phyloP scores from a whole-genome alignment of 2,888 invertebrate species.

The Blastobasis lacticolella region DNA sequence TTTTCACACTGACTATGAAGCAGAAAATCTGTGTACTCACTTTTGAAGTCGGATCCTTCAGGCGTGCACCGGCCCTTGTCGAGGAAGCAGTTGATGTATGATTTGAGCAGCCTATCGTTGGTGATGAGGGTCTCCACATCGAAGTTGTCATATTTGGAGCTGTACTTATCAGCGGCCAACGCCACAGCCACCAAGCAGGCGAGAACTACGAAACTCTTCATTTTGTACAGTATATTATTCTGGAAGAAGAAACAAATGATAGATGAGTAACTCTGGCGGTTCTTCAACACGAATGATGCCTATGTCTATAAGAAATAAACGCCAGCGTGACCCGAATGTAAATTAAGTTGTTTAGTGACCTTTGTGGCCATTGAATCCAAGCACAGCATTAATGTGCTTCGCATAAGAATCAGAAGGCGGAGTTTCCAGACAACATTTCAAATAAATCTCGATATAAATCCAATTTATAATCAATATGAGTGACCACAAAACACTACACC shows the following conservation, averaged over 20 bases:
- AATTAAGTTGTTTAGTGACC: conserved; percentile 30
- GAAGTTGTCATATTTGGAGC: conserved; percentile 81
- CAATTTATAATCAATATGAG: too few species aligned
- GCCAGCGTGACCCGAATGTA: conserved; percentile 26
- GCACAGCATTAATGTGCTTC: conserved; percentile 23
- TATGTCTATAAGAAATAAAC: too few species aligned
- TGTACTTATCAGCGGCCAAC: conserved; percentile 71
- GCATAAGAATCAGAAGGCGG: conserved; percentile 32
- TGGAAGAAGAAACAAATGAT: background rate
- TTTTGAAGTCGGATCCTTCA: conserved; percentile 81
- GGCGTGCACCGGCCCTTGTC: conserved; percentile 80
- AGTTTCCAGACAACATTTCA: conserved; percentile 11
- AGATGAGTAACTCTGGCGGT: conserved; percentile 1
- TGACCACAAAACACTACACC: too few species aligned
- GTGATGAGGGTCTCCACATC: conserved; percentile 80
- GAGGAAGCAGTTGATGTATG: conserved; percentile 82
- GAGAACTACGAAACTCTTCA: conserved; percentile 47
- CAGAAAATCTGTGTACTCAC: conserved; percentile 60
- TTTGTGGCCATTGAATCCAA: conserved; percentile 32
- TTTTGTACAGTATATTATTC: conserved; percentile 28
- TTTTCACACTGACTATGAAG: too few species aligned
- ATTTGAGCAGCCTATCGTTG: conserved; percentile 80
- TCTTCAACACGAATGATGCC: too few species aligned
- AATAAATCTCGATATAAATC: too few species aligned
- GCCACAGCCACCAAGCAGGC: conserved; percentile 44